Base-by-base conservation (phyloP, 2,113 vertebrate species). In the Vulpes lagopus region DNA sequence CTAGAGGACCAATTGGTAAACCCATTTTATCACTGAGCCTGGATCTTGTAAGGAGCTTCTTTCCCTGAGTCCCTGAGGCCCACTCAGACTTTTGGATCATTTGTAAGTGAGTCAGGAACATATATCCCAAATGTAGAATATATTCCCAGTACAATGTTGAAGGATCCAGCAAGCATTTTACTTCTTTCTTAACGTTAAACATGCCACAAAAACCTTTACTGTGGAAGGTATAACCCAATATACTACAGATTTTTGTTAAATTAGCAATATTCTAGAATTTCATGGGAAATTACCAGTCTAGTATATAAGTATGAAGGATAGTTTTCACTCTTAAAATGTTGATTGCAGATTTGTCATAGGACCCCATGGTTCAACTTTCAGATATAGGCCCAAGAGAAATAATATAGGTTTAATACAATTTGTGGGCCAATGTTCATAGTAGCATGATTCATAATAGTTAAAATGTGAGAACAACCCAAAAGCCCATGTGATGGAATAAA, bases 11-110 rank as follows among this genome's bases (percentile, higher is more conserved):
- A 73, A 3, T n/a, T 11, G 22, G 16, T 67, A 76, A 32, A 35
- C 1, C 10, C 10, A 43, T 1, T 19, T 92, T 55, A 22, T 7
- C 16, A 14, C 15, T 27, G 8, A 15, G 2, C 1, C 11, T 25
- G 9, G 32, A 49, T 35, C 3, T 73, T 65, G 0, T 8, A 57
- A 19, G n/a, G 17, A 32, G 5, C 15, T 5, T 87, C 5, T 1
- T 65, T 35, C 35, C 35, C 35, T 35, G 35, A 35, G 35, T 15
- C 30, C 57, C 27, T 71, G 8, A 3, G 38, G 32, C 8, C 20
- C 12, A 17, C 19, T 35, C 11, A 5, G 20, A 92, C 12, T 67
- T 96, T 85, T 20, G 4, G 2, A n/a, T 51, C n/a, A 43, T 55
- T 92, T 80, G 53, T 19, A 69, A 95, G 65, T 23, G 7, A 74